Base-by-base conservation (phyloP, 1,140 invertebrate species). In the Telenomus remus region DNA sequence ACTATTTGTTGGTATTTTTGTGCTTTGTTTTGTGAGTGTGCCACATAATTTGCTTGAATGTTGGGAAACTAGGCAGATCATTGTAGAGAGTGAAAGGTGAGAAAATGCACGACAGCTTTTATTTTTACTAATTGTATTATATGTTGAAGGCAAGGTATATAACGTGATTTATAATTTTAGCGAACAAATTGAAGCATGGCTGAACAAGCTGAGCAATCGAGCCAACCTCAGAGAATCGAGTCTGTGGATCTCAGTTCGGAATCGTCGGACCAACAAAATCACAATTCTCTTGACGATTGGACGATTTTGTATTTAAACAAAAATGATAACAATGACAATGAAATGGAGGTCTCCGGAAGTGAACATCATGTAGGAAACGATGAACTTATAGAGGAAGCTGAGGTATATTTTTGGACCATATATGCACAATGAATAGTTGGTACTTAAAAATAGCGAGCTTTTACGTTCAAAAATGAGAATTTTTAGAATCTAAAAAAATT, bases 251-350 rank as follows among this genome's bases (percentile, higher is more conserved):
- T 48, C 7, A 57, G 42, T 53, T 16, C 39, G 35, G 59, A 15
- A 27, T 27, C 1, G 2, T 3, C 19, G 6, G 19, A 27, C 6
- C 19, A 27, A 27, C 19, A 27, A 27, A 27, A 27, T 27, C 19
- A 27, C 2, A 27, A 27, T 6, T 27, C 19, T 47, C 39, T 68
- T 33, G 64, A 68, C 60, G 56, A 60, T 13, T 69, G 65, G 65
- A 69, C 19, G 19, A 27, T 27, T 27, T 27, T 54, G 47, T 57
- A 60, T 39, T 53, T 69, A 69, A 69, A 53, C 60, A 60, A 54
- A 69, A 69, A 27, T 60, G 55, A 60, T 4, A 60, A 69, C 34
- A 60, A 54, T 48, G 55, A 60, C 1, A 60, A 54, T 35, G 55
- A 53, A 13, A 27, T 27, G 19, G 64, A 69, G 15, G n/a, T 27